These are phyloP conservation scores for Dioctria linearis DNA, from an alignment of 2,888 invertebrate genomes.

Conservation along the genomic window DNA sequence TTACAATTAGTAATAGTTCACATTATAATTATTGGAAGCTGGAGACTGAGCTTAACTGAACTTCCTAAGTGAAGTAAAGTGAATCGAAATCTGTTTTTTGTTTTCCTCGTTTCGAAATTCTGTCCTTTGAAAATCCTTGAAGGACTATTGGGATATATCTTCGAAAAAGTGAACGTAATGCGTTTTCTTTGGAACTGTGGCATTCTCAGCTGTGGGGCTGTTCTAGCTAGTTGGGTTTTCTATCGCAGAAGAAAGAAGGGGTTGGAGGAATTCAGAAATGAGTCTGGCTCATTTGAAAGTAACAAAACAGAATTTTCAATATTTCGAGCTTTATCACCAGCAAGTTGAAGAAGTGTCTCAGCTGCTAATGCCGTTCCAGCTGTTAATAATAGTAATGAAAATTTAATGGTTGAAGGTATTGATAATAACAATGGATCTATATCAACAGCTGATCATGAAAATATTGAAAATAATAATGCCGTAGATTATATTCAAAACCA, in stretches of 20 bases:
- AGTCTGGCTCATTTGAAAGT: slow-evolving; percentile 56
- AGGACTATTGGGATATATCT: too few species aligned
- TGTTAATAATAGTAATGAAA: slow-evolving; percentile 57
- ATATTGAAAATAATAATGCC: slow-evolving; percentile 75
- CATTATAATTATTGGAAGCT: too few species aligned
- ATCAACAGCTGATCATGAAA: slow-evolving; percentile 74
- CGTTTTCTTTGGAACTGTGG: slow-evolving; percentile 58
- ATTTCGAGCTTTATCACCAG: slow-evolving; percentile 60
- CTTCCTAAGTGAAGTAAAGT: too few species aligned
- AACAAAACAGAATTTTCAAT: slow-evolving; percentile 61
- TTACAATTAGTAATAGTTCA: too few species aligned
- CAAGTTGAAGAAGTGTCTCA: slow-evolving; percentile 53
- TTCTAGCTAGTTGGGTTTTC: slow-evolving; percentile 59
- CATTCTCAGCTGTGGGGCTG: slow-evolving; percentile 57
- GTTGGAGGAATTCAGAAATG: slow-evolving; percentile 62
- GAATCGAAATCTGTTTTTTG: too few species aligned
- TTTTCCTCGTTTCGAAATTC: too few species aligned
- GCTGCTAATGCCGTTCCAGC: slow-evolving; percentile 30
- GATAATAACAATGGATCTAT: slow-evolving; percentile 75
- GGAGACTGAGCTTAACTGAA: too few species aligned
- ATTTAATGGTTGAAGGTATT: slow-evolving; percentile 57
- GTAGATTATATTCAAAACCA: slow-evolving; percentile 70
- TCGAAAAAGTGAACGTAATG: slow-evolving; percentile 59
- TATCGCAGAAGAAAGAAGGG: slow-evolving; percentile 60
- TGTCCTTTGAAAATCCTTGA: too few species aligned